These are phyloP conservation scores for Suricata suricatta DNA, from an alignment of 2,113 vertebrate genomes.

Conservation along the genomic window DNA sequence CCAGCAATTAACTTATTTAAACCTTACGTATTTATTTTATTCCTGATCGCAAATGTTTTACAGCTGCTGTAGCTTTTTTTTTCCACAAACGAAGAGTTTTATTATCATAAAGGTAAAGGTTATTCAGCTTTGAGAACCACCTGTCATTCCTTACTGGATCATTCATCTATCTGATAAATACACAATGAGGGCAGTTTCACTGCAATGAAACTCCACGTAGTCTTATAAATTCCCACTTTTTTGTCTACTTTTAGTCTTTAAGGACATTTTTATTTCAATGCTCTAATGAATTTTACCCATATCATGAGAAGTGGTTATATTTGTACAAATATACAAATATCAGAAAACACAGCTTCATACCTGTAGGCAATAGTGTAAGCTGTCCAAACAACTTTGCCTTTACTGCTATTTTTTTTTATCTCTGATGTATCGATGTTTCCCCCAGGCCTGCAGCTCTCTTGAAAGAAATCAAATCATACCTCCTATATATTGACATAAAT, in stretches of 20 bases:
- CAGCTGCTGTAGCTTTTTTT: neutral
- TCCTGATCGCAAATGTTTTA: neutral
- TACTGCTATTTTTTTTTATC: neutral
- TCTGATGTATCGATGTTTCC: neutral
- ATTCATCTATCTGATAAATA: neutral
- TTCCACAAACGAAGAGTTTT: slow-evolving; percentile 33
- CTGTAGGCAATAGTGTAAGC: slow-evolving; percentile 39
- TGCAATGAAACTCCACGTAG: accelerated
- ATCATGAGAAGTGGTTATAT: slow-evolving; percentile 40
- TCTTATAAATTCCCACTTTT: neutral
- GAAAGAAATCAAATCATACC: slow-evolving; percentile 37
- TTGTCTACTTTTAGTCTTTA: neutral
- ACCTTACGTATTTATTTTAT: slow-evolving; percentile 52
- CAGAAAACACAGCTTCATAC: slow-evolving; percentile 32
- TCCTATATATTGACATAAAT: slow-evolving; percentile 13
- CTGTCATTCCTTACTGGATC: neutral
- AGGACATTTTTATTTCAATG: slow-evolving; percentile 19
- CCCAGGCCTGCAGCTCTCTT: neutral
- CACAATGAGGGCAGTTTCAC: neutral
- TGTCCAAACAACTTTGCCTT: slow-evolving; percentile 57
- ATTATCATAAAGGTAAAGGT: neutral
- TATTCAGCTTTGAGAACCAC: neutral
- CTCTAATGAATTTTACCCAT: neutral
- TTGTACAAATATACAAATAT: slow-evolving; percentile 40
- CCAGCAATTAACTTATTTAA: slow-evolving; percentile 43